Percentiles rank a stretch among this genome's conserved stretches.
Conservation (phyloP, 2,888 invertebrate genomes). For the Nipponacmea schrenckii region DNA sequence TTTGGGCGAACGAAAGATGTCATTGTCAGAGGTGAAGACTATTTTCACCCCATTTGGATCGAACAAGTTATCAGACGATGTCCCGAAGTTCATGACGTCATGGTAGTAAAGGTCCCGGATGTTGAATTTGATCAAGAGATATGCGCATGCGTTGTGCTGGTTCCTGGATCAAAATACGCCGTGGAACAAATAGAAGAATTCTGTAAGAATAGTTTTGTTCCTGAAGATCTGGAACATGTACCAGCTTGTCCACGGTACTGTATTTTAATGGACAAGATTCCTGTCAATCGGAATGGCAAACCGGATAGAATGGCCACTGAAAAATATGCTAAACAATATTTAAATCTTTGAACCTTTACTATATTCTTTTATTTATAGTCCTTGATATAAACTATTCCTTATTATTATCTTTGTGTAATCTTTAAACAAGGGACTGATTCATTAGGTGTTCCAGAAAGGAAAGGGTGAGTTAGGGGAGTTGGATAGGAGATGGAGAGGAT, state of each 20-base stretch:
- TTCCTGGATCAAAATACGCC: not conserved
- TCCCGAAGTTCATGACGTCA: not conserved
- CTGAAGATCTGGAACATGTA: not conserved
- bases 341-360: not conserved
- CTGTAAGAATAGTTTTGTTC: slow-evolving; percentile 11
- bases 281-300: not conserved
- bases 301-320: not conserved
- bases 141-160: slow-evolving; percentile 9
- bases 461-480: too few species aligned
- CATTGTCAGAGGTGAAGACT: slow-evolving; percentile 17
- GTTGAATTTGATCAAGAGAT: slow-evolving; percentile 1
- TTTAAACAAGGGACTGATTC: too few species aligned
- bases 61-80: slow-evolving; percentile 18
- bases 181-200: slow-evolving; percentile 2
- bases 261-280: not conserved
- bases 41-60: slow-evolving; percentile 21
- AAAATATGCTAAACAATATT: not conserved
- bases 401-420: too few species aligned
- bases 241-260: not conserved
- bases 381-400: too few species aligned
- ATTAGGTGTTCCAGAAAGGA: too few species aligned
- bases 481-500: too few species aligned
- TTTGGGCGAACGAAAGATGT: slow-evolving; percentile 16
- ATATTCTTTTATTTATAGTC: too few species aligned
- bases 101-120: slow-evolving; percentile 11